Conservation (phyloP, 2,797 vertebrate species). For the Mormyrus proboscirostris region DNA sequence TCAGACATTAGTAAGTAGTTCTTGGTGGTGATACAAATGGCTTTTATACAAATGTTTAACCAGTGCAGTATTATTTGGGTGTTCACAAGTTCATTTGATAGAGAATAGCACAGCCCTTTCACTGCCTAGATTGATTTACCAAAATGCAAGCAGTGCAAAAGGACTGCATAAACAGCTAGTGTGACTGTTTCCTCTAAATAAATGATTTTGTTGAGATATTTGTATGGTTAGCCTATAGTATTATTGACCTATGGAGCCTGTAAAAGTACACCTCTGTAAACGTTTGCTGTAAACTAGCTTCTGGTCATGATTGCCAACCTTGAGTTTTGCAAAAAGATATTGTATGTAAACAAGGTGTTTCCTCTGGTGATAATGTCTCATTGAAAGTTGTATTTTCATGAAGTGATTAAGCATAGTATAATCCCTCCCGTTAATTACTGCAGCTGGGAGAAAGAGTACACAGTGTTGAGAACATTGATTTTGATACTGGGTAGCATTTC, state of each 20-base stretch:
- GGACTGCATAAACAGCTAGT: background rate
- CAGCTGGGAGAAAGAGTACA: background rate
- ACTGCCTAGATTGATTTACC: background rate
- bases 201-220: background rate
- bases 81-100: background rate
- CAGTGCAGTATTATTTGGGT: background rate
- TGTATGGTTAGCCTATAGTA: background rate
- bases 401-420: background rate
- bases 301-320: background rate
- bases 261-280: background rate
- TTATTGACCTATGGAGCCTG: background rate
- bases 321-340: background rate
- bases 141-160: slow-evolving; percentile 7
- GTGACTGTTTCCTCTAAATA: background rate
- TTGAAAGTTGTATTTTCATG: background rate
- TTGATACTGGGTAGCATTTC: background rate
- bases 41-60: background rate
- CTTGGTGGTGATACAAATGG: background rate
- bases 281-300: background rate
- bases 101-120: background rate
- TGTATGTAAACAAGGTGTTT: background rate
- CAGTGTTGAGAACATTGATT: background rate
- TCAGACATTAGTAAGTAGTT: background rate
- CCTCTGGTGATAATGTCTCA: background rate
- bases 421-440: background rate